Conservation (phyloP, 2,888 invertebrate species). For the Heliconius charithonia region DNA sequence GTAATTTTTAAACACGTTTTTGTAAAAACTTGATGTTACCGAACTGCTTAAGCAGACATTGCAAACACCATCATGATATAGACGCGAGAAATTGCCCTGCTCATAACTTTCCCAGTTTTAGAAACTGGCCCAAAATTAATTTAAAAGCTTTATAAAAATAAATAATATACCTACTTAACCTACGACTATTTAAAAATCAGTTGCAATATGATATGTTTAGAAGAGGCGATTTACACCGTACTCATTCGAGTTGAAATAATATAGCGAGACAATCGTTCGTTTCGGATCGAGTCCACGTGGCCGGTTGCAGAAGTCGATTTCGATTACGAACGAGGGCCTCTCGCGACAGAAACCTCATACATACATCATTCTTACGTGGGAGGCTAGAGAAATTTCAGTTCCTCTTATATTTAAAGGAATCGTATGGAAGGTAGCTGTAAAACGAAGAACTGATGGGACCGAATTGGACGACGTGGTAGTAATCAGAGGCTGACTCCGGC, state of each 20-base stretch:
- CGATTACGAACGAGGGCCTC: conserved; percentile 52
- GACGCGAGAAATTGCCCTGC: conserved; percentile 73
- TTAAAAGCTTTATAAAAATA: conserved; percentile 34
- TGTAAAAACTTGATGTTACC: conserved; percentile 3
- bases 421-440: conserved; percentile 87
- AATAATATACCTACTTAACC: conserved; percentile 53
- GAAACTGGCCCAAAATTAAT: conserved; percentile 37
- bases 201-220: conserved; percentile 29
- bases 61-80: conserved; percentile 52
- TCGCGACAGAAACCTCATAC: conserved; percentile 44
- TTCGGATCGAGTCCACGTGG: conserved; percentile 70
- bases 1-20: not conserved
- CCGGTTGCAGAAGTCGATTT: conserved; percentile 69
- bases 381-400: conserved; percentile 60
- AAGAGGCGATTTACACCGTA: conserved; percentile 14
- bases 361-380: conserved; percentile 62
- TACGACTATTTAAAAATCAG: conserved; percentile 53
- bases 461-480: conserved; percentile 86
- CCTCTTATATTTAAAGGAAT: conserved; percentile 79
- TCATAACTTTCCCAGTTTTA: conserved; percentile 49
- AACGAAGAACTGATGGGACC: conserved; percentile 89
- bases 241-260: conserved; percentile 34
- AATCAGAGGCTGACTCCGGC: conserved; percentile 89
- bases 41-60: conserved; percentile 47
- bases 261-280: conserved; percentile 55